These are phyloP conservation scores for Morphnarchus princeps DNA, from an alignment of 2,113 vertebrate genomes.

Conservation along the genomic window DNA sequence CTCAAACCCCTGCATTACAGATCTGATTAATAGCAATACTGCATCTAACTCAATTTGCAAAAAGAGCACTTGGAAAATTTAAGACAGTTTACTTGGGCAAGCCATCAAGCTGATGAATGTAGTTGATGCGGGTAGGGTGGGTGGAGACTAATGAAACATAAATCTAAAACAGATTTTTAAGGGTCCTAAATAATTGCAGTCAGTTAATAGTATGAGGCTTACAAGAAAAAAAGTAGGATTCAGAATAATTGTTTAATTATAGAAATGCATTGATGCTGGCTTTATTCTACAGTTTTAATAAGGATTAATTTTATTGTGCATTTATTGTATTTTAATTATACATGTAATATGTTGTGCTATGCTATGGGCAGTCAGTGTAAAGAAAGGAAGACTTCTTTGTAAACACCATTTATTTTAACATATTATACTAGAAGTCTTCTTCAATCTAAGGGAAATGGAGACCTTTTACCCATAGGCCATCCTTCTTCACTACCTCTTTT, in stretches of 20 bases:
- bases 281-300: conserved; percentile 19
- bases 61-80: conserved; percentile 67
- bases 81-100: conserved; percentile 66
- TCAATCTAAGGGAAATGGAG: not conserved
- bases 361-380: not conserved
- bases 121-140: not conserved
- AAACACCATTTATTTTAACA: conserved; percentile 25
- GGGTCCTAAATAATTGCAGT: conserved; percentile 20
- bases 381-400: not conserved
- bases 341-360: not conserved
- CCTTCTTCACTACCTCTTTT: conserved; percentile 51
- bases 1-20: not conserved
- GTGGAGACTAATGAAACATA: conserved; percentile 48
- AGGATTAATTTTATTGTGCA: conserved; percentile 12
- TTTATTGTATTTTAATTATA: conserved; percentile 47
- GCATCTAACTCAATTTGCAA: conserved; percentile 68
- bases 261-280: not conserved
- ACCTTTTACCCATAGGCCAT: conserved; percentile 48
- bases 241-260: conserved; percentile 56
- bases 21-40: conserved; percentile 69
- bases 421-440: not conserved
- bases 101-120: conserved; percentile 68
- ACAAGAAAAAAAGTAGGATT: not conserved
- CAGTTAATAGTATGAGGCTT: not conserved
- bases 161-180: conserved; percentile 42